Evolutionary conservation across 2,888 invertebrate species (phyloP), one percentile per base, ranked within the genome.

Genomic region (Stegana nigrithorax): DNA sequence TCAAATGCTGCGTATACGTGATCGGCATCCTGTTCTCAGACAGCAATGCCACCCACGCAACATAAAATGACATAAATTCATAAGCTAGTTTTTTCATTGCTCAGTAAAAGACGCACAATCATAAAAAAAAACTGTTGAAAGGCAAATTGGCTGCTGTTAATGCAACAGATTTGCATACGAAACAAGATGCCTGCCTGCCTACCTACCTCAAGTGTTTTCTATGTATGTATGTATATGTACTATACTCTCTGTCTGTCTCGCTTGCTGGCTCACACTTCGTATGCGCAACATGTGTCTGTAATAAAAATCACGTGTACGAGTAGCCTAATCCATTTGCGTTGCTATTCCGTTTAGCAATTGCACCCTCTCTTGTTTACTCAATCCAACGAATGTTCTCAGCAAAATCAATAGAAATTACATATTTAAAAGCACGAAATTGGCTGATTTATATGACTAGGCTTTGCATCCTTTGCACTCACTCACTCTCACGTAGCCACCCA

Each of bases 91-190:
- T n/a, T n/a, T n/a, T n/a, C n/a, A n/a, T n/a, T n/a, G n/a, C n/a
- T n/a, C n/a, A n/a, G n/a, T n/a, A n/a, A n/a, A n/a, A n/a, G n/a
- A n/a, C n/a, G n/a, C n/a, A n/a, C n/a, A n/a, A n/a, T n/a, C n/a
- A n/a, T n/a, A n/a, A n/a, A n/a, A 36, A 36, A 36, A 36, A 36
- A n/a, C 36, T 36, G n/a, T 36, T 36, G 36, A 36, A n/a, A n/a
- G n/a, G 4, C 3, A 36, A 36, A 12, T 32, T 36, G 12, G n/a
- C 36, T 36, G 10, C 36, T 36, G 10, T 21, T 23, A 53, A 32
- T 53, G 53, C 53, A 55, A 55, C 53, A 36, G 36, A 55, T 55
- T 36, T 36, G 51, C 32, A 47, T 47, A 25, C 6, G n/a, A n/a
- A n/a, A n/a, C n/a, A n/a, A n/a, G n/a, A n/a, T n/a, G n/a, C n/a